Evolutionary conservation across 2,888 invertebrate genomes (phyloP).

Genomic region (Napeogenes sylphis): DNA sequence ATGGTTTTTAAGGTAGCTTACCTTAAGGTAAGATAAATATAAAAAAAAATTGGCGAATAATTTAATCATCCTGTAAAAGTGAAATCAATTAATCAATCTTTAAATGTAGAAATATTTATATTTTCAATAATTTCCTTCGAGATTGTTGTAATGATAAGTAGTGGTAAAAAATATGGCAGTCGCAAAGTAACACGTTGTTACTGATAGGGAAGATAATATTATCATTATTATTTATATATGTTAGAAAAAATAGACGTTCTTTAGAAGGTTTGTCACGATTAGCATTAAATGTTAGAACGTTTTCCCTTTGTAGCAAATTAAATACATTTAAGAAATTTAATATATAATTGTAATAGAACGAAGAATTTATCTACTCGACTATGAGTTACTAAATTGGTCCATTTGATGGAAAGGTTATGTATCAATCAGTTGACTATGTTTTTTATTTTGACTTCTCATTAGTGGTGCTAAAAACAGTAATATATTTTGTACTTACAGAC

Average conservation of each 20-base stretch:
- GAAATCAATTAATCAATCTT: slow-evolving; percentile 21
- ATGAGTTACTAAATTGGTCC: no score
- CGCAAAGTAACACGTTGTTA: slow-evolving; percentile 10
- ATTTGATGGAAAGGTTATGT: no score
- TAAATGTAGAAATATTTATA: slow-evolving; percentile 6
- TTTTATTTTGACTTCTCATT: slow-evolving; percentile 27
- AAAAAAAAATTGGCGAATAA: neutral
- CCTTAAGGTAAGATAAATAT: neutral
- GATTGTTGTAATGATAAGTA: slow-evolving; percentile 26
- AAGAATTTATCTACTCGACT: slow-evolving; percentile 8
- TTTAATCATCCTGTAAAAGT: slow-evolving; percentile 10
- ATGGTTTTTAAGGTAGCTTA: neutral
- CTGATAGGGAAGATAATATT: slow-evolving; percentile 5
- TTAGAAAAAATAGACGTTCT: slow-evolving; percentile 6
- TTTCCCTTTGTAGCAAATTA: slow-evolving; percentile 15
- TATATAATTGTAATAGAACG: slow-evolving; percentile 1
- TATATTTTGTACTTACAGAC: slow-evolving; percentile 66
- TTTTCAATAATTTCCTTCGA: slow-evolving; percentile 11
- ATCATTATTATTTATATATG: slow-evolving; percentile 3
- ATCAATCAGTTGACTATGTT: neutral
- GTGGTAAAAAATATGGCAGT: slow-evolving; percentile 20
- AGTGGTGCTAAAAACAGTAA: slow-evolving; percentile 70
- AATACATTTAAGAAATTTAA: slow-evolving; percentile 37
- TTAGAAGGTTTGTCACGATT: slow-evolving; percentile 1
- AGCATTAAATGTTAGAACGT: slow-evolving; percentile 3